phyloP scores from a whole-genome alignment of 2,113 vertebrate species.

The Syngnathus scovelli region DNA sequence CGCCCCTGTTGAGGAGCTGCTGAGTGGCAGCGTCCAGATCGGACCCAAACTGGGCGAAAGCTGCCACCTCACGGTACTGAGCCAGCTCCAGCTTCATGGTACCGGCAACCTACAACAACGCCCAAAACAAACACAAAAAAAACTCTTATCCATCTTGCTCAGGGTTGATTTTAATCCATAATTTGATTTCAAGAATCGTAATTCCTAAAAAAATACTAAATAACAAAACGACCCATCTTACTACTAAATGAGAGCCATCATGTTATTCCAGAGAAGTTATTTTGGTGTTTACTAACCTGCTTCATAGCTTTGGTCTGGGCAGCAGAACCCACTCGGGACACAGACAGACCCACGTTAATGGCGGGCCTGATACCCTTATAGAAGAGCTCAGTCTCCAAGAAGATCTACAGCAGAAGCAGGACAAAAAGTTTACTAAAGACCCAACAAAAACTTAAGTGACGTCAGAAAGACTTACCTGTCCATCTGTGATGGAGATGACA shows the following conservation, averaged over 20 bases:
- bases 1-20: slow-evolving; percentile 90
- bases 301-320: slow-evolving; percentile 99
- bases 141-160: no score
- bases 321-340: slow-evolving; percentile 97
- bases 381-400: slow-evolving; percentile 98
- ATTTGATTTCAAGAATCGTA: no score
- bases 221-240: no score
- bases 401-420: slow-evolving; percentile 75
- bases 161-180: no score
- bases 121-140: no score
- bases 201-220: no score
- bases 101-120: slow-evolving; percentile 81
- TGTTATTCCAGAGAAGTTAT: background rate
- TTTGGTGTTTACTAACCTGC: slow-evolving; percentile 72
- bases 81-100: slow-evolving; percentile 98
- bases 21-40: slow-evolving; percentile 95
- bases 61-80: slow-evolving; percentile 95
- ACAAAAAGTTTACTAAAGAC: background rate
- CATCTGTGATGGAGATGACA: slow-evolving; percentile 98
- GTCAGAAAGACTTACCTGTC: slow-evolving; percentile 75
- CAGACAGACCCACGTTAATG: slow-evolving; percentile 97
- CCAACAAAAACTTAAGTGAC: background rate
- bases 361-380: slow-evolving; percentile 98
- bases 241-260: no score
- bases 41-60: slow-evolving; percentile 96